Conservation (phyloP, 2,113 vertebrate species). For the Fulica atra region DNA sequence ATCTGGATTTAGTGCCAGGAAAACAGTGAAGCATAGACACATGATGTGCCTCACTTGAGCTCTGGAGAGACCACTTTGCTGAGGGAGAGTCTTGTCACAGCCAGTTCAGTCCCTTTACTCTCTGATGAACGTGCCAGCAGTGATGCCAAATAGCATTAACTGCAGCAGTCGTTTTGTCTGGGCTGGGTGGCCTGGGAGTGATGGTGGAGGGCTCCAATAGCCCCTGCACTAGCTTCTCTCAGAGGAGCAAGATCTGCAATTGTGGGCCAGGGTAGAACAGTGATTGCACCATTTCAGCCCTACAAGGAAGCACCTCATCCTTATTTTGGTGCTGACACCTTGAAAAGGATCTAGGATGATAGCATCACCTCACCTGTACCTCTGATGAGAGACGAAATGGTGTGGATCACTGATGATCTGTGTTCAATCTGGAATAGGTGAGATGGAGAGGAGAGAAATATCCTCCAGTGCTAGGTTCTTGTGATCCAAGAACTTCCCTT, state of each 20-base stretch:
- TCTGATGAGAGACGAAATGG: background rate
- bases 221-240: fast-evolving
- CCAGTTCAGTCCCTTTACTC: background rate
- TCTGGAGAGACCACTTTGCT: background rate
- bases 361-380: background rate
- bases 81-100: background rate
- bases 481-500: background rate
- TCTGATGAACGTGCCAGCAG: background rate
- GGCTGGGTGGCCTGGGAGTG: background rate
- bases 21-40: background rate
- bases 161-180: background rate
- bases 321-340: background rate
- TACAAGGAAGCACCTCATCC: background rate
- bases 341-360: background rate
- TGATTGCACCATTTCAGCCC: background rate
- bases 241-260: background rate
- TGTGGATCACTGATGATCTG: background rate
- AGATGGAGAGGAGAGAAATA: background rate
- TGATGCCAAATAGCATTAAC: background rate
- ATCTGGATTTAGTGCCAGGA: constrained; percentile 21
- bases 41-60: background rate
- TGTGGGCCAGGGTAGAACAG: background rate
- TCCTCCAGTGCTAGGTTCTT: background rate
- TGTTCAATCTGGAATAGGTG: background rate
- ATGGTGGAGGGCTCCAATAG: background rate